Percentiles rank a stretch among this genome's conserved stretches.
Evolutionary conservation across 2,113 vertebrate genomes (phyloP).

Genomic region (Tetraodon nigroviridis): DNA sequence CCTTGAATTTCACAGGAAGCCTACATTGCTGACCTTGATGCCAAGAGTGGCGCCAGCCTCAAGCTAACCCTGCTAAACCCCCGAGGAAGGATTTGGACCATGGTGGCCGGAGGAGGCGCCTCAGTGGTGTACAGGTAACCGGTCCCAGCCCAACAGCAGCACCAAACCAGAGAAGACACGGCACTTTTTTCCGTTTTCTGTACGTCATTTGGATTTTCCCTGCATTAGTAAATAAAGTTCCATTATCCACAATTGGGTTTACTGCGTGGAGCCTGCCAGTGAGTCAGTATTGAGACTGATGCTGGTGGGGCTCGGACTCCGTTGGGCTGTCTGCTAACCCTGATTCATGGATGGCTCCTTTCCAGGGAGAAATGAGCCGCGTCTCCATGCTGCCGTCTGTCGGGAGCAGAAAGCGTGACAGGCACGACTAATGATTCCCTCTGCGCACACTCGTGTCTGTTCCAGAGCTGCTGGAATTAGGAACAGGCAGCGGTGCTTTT

Average conservation of each 20-base stretch:
- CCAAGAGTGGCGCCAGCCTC: conserved; percentile 95
- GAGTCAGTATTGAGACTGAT: conserved; percentile 20
- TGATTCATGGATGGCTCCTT: conserved; percentile 24
- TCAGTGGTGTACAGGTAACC: conserved; percentile 96
- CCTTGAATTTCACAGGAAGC: conserved; percentile 80
- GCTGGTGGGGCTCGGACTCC: conserved; percentile 26
- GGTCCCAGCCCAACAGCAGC: neutral
- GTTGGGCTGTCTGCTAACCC: conserved; percentile 33
- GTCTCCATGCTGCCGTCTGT: conserved; percentile 34
- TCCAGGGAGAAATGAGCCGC: conserved; percentile 22
- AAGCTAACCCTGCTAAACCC: conserved; percentile 95
- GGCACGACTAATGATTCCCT: conserved; percentile 60
- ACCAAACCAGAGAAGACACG: neutral
- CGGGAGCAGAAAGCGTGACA: conserved; percentile 16
- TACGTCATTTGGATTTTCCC: neutral
- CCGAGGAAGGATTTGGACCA: conserved; percentile 94
- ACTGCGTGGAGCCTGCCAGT: neutral
- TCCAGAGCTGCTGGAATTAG: conserved; percentile 9
- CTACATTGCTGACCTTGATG: conserved; percentile 95
- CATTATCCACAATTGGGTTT: conserved; percentile 20
- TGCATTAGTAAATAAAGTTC: neutral
- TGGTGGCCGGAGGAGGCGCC: conserved; percentile 97
- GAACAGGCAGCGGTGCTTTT: neutral
- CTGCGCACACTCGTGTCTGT: conserved; percentile 15
- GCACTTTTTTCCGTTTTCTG: neutral